Evolutionary conservation across 2,113 vertebrate species (phyloP), one percentile per base, ranked within the genome.

Genomic region (Pelvicachromis taeniatus): DNA sequence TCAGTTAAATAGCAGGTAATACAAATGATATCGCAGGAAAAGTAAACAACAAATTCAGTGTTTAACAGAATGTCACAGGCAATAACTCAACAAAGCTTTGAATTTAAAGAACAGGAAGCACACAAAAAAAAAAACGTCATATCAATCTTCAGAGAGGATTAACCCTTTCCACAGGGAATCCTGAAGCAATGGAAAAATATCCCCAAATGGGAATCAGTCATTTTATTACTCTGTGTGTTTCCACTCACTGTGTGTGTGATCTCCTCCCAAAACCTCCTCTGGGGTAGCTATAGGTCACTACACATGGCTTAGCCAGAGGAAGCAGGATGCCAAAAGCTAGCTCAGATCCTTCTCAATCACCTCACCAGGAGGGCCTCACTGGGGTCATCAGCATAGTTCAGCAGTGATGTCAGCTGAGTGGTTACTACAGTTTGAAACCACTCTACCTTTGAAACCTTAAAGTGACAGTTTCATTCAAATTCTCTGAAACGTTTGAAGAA

Each of bases 171-270:
- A 55, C 19, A 4, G 61, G 73, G 78, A 40, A 70, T 82, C 75
- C 19, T 19, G 17, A 82, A 77, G 86, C 78, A 83, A 80, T 87
- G 53, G 78, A 78, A 89, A 91, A 86, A 87, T 58, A 73, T 84
- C 70, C 85, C 83, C 55, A 86, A 52, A 85, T 13, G 83, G 77
- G 85, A 79, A 94, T 89, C 82, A 56, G 31, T 77, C 84, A 92
- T 90, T 85, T 65, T 82, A 53, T 56, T 26, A 48, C 35, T 85
- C 58, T 80, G 23, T 85, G 58, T 85, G 87, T 85, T 89, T 87
- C 70, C 87, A 83, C 86, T 78, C 68, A 55, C 73, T 52, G 52
- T 53, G 81, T 58, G 80, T 82, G 83, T 81, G 82, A 89, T 86
- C 86, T 80, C 81, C 79, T 77, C 31, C 56, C 55, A 78, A 90